Evolutionary conservation across 2,797 vertebrate species (phyloP), one percentile per base, ranked within the genome.

Genomic region (Bradypodion pumilum): DNA sequence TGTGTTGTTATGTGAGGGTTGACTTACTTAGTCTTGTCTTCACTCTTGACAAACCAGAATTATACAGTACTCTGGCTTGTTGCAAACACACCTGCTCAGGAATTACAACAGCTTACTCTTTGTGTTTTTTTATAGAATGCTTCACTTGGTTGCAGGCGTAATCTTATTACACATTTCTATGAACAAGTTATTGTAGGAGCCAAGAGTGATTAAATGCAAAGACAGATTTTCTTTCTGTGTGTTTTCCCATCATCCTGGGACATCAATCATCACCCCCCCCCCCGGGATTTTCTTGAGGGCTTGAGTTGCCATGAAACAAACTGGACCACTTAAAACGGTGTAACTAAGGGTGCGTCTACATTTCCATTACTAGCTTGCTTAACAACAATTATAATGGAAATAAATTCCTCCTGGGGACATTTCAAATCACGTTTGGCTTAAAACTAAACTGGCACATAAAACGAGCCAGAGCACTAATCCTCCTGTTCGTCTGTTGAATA

Each of bases 361-460:
- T 78, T 91, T 89, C 63, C 65, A 81, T 60, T 25, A 65, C 3
- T 19, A 69, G n/a, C 15, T 80, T 5, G 35, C 60, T 66, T 80
- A 49, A 35, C 59, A 75, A 74, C 66, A 35, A 74, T 23, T 87
- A 73, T 80, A 84, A 56, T 70, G 74, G 79, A 52, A 21, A n/a
- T 19, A 25, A 35, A 78, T 80, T 10, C 60, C 42, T 80, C 74
- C 62, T 56, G 15, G 62, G 6, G 7, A 56, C 78, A 7, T 75
- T 89, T 80, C 80, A 86, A 78, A 85, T 72, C 25, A 3, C 66
- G 74, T 65, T 9, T 74, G 60, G 77, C 21, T 84, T 78, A 85
- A 65, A 90, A 86, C 35, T 65, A 49, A 83, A 68, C 63, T 68
- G 69, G 49, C 5, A 74, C 27, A 85, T 37, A 86, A 70, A 89